These are phyloP conservation scores for Mesorhabditis spiculigera DNA, from an alignment of 2,888 invertebrate species.

Conservation along the genomic window DNA sequence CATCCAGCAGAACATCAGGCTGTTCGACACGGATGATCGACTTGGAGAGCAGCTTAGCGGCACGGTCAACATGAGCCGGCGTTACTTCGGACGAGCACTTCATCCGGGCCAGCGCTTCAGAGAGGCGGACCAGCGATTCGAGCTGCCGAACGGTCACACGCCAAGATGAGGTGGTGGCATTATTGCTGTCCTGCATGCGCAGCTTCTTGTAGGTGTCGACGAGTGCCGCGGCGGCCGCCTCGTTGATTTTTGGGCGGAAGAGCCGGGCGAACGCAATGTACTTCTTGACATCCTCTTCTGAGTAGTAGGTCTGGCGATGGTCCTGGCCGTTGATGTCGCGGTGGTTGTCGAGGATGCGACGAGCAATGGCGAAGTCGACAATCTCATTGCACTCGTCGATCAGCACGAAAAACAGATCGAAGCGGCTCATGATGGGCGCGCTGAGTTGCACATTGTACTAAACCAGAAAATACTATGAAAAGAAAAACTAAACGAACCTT, in stretches of 20 bases:
- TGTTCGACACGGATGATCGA: slow-evolving; percentile 76
- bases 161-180: slow-evolving; percentile 74
- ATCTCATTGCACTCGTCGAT: slow-evolving; percentile 94
- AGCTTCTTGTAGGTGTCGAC: slow-evolving; percentile 84
- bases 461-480: slow-evolving; percentile 73
- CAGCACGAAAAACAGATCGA: slow-evolving; percentile 95
- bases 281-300: slow-evolving; percentile 81
- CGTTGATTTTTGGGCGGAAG: slow-evolving; percentile 78
- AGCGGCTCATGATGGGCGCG: slow-evolving; percentile 97
- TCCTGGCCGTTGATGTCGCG: slow-evolving; percentile 73
- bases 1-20: slow-evolving; percentile 88
- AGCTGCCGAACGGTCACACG: slow-evolving; percentile 91
- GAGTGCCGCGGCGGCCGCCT: slow-evolving; percentile 76
- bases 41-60: slow-evolving; percentile 75
- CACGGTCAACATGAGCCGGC: slow-evolving; percentile 84
- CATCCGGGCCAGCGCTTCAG: slow-evolving; percentile 93
- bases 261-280: slow-evolving; percentile 95
- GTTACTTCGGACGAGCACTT: slow-evolving; percentile 85
- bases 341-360: slow-evolving; percentile 90
- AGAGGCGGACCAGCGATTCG: slow-evolving; percentile 88
- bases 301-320: slow-evolving; percentile 76
- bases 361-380: slow-evolving; percentile 91
- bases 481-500: background rate
- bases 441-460: slow-evolving; percentile 86
- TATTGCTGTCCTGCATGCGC: slow-evolving; percentile 75